These are phyloP conservation scores for Bettongia penicillata DNA, from an alignment of 2,113 vertebrate genomes.

Conservation along the genomic window DNA sequence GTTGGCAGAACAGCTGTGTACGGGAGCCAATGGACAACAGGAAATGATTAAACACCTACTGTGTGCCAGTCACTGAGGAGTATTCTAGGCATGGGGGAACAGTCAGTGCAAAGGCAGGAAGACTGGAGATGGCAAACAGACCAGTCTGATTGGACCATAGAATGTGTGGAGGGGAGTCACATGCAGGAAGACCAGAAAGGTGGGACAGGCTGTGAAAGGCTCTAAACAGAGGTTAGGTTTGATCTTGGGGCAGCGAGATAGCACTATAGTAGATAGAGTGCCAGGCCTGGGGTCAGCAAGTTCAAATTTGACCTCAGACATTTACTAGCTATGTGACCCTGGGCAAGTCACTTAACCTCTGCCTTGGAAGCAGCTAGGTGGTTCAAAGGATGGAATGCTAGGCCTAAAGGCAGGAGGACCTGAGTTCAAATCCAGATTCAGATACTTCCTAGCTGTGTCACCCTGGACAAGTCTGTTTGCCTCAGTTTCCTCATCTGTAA, in stretches of 20 bases:
- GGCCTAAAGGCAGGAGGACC: neutral
- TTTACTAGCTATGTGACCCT: neutral
- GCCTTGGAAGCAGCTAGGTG: neutral
- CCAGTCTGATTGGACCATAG: too few relatives aligned
- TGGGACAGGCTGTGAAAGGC: too few relatives aligned
- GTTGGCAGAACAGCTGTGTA: neutral
- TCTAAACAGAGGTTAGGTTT: neutral
- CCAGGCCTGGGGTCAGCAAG: neutral
- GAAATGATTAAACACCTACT: too few relatives aligned
- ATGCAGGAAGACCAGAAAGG: too few relatives aligned
- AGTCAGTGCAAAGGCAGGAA: too few relatives aligned
- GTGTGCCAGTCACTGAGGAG: too few relatives aligned
- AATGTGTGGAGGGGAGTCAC: too few relatives aligned
- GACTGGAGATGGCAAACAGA: too few relatives aligned
- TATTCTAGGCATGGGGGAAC: too few relatives aligned
- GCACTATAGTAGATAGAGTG: neutral
- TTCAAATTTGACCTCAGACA: neutral
- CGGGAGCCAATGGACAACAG: neutral
- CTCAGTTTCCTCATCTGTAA: neutral
- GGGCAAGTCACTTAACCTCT: neutral
- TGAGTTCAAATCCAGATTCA: neutral
- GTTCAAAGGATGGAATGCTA: neutral
- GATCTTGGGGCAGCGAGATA: neutral
- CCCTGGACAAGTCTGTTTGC: constrained; percentile 2
- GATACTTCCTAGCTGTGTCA: neutral